Evolutionary conservation across 2,888 invertebrate genomes (phyloP), one percentile per base, ranked within the genome.

Genomic region (Drosophila niveifrons): DNA sequence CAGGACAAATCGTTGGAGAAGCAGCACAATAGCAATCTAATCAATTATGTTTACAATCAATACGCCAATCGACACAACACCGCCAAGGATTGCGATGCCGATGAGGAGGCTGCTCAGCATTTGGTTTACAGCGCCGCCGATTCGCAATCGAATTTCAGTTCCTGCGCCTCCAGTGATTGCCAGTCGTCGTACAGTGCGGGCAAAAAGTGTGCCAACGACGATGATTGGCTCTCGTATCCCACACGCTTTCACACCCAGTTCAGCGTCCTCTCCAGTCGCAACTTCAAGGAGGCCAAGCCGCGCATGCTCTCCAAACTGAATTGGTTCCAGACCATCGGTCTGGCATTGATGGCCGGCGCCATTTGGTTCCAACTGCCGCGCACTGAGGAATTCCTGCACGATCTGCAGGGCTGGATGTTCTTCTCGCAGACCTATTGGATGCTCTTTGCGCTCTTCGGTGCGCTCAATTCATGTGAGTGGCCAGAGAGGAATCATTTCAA

Each of bases 401-500:
- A 96, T 91, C 94, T 96, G 71, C 95, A 96, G 92, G 96, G 96
- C 50, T 96, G 96, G 96, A 95, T 96, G 95, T 96, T 96, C 91
- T 96, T 96, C 92, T 96, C 96, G 66, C 95, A 96, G 55, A 96
- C 95, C 23, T 96, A 96, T 90, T 96, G 96, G 96, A 96, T 96
- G 95, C 93, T 96, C 66, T 96, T 96, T 90, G 95, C 96, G 15
- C 94, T 96, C 80, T 96, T 96, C 89, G 95, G 96, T 77, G 96
- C 96, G 52, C 93, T 96, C 39, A 95, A 95, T 90, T 95, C 96
- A 91, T 96, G 96, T 96, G 92, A 95, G 95, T 94, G 11, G 0
- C 1, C 9, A 4, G 0, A 10, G 28, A 13, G 28, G 7, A 13
- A 36, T 36, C 1, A 11, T n/a, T 11, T 6, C n/a, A 4, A n/a